Evolutionary conservation across 2,888 invertebrate genomes (phyloP).

Genomic region (Parnassius mnemosyne): DNA sequence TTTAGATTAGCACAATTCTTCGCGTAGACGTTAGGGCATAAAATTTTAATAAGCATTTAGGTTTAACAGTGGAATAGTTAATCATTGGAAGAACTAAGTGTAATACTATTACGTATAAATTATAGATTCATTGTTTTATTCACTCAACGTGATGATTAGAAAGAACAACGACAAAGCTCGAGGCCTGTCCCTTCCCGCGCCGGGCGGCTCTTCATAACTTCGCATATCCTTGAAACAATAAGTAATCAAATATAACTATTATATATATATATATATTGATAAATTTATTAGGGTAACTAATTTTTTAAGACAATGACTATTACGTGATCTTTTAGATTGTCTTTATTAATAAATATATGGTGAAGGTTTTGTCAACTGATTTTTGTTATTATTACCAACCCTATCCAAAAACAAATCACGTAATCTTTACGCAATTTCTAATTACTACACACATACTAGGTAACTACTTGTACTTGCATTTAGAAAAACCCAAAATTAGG

Average conservation of each 20-base stretch:
- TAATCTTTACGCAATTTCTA: background rate
- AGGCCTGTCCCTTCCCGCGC: constrained; percentile 54
- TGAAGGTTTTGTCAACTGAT: constrained; percentile 75
- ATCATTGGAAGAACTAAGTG: constrained; percentile 66
- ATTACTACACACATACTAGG: too few species aligned
- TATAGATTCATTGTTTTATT: constrained; percentile 72
- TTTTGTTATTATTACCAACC: constrained; percentile 59
- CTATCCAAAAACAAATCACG: constrained; percentile 7
- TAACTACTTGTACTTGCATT: too few species aligned
- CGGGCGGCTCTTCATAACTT: constrained; percentile 73
- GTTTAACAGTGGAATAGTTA: constrained; percentile 66
- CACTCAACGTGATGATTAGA: constrained; percentile 74
- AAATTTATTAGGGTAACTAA: constrained; percentile 81
- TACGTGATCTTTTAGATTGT: constrained; percentile 81
- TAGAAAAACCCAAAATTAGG: too few species aligned
- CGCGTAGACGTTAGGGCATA: constrained; percentile 74
- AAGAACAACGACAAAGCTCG: constrained; percentile 73
- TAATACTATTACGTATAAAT: constrained; percentile 65
- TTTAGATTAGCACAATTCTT: constrained; percentile 80
- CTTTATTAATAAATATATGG: constrained; percentile 81
- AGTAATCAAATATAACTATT: constrained; percentile 75
- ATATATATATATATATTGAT: constrained; percentile 76
- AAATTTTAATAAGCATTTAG: constrained; percentile 73
- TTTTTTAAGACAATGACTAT: constrained; percentile 80
- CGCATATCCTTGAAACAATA: constrained; percentile 82